Base-by-base conservation (phyloP, 2,113 vertebrate species). In the Myxocyprinus asiaticus region DNA sequence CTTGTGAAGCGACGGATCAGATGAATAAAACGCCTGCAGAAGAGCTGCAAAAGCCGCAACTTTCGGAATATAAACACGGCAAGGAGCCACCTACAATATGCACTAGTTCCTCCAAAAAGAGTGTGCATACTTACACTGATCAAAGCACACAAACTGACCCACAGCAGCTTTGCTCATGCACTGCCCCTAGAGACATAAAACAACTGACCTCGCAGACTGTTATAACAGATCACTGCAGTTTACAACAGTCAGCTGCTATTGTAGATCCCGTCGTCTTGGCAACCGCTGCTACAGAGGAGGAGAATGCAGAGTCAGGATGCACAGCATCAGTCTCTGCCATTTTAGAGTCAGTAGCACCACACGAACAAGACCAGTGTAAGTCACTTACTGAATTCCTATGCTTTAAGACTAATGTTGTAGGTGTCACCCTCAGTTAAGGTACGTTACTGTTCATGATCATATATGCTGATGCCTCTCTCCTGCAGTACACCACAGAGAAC, bases 81-180 rank as follows among this genome's bases (percentile, higher is more conserved):
- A 50, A n/a, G n/a, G 58, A 9, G 43, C 55, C 11, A 17, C 42
- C 72, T 33, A 44, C 58, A 42, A 15, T n/a, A 17, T 63, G 58
- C 70, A 8, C n/a, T 17, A 11, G 3, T 47, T 7, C 58, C 47
- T 48, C 59, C 11, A 65, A 53, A 7, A 44, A 15, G 12, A 72
- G 55, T 51, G 15, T 11, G 8, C 47, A 58, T 22, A 43, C 15
- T 14, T 55, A 6, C 43, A 56, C 58, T 11, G 79, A 84, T 62
- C 76, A 82, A 33, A 79, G 83, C 33, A 84, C 83, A 47, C 83
- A 84, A 47, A 84, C 83, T 10, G 79, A 84, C 11, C 48, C 67
- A 7, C 47, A 47, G 3, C 12, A 11, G 17, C 48, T 50, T 5
- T 84, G 83, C 44, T 63, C 15, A 1, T 82, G 76, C n/a, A 43